Evolutionary conservation across 53 echinoderm and acorn worm species (phyloP).

Genomic region (Hippasteria phrygiana): DNA sequence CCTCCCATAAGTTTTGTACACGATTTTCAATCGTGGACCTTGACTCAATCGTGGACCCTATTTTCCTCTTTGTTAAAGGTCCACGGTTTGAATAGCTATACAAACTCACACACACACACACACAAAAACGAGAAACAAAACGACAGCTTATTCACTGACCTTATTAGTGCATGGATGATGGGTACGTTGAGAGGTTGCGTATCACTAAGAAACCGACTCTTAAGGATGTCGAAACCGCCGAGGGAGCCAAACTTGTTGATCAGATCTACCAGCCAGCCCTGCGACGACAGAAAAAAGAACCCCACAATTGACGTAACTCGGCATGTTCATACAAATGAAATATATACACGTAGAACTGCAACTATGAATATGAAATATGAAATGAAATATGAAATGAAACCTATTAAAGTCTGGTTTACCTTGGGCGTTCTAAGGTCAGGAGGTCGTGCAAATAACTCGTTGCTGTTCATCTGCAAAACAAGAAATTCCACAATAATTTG

Average conservation of each 20-base stretch:
- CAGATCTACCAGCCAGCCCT: conserved; percentile 99
- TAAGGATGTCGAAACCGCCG: conserved; percentile 88
- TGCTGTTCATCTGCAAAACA: conserved; percentile 84
- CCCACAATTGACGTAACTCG: neutral
- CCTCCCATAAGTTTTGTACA: too few relatives aligned
- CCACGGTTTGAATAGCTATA: too few relatives aligned
- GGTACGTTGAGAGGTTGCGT: conserved; percentile 89
- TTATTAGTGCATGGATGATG: conserved; percentile 91
- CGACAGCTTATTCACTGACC: conserved; percentile 54
- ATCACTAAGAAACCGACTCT: conserved; percentile 84
- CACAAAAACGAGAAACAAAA: too few relatives aligned
- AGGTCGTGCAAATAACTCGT: conserved; percentile 89
- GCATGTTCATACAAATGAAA: too few relatives aligned
- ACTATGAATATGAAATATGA: too few relatives aligned
- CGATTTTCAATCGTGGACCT: too few relatives aligned
- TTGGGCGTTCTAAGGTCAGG: conserved; percentile 95
- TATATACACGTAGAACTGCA: too few relatives aligned
- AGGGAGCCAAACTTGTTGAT: conserved; percentile 94
- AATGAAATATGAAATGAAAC: too few relatives aligned
- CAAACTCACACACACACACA: too few relatives aligned
- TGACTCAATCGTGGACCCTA: too few relatives aligned
- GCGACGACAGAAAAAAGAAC: neutral
- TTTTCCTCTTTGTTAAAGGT: too few relatives aligned
- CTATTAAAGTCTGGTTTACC: conserved; percentile 50
- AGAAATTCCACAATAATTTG: too few relatives aligned